Evolutionary conservation across 2,888 invertebrate species (phyloP), one percentile per base, ranked within the genome.

Genomic region (Hanleya hanleyi): DNA sequence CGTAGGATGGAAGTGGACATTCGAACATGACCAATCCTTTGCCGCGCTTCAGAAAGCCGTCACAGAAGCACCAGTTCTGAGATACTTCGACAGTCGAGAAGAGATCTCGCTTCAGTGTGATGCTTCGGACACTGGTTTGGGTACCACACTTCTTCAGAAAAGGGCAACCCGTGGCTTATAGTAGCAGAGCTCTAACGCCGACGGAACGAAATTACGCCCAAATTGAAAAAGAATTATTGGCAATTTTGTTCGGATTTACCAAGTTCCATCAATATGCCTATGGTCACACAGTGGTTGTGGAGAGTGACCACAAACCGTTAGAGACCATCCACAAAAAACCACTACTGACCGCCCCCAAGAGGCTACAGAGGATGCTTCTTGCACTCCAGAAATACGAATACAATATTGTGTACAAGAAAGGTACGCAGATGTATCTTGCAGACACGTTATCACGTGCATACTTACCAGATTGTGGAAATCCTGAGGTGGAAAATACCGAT

Each of bases 391-490:
- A 65, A 22, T 71, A 71, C 50, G 41, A 71, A 3, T 32, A 22
- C 9, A 47, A 67, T 6, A 4, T 74, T 2, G n/a, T 32, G 12
- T 71, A 68, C 38, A 49, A 7, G 36, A 22, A 51, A 41, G 74
- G 74, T 6, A 64, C 32, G 49, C n/a, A 75, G 5, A 65, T 80
- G 70, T 69, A 62, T 33, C 70, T 78, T 18, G 78, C 79, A 5
- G 78, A 81, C 69, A 76, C 73, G 18, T 66, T 82, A 35, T 80
- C 80, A 1, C 50, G 81, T 50, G 75, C 81, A 49, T 77, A 51
- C 37, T 41, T 76, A 7, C 51, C 51, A 18, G 22, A 51, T 7
- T n/a, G n/a, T n/a, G n/a, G n/a, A n/a, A n/a, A n/a, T n/a, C n/a
- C n/a, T n/a, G n/a, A n/a, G n/a, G n/a, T n/a, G n/a, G n/a, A n/a